Percentiles rank a stretch among this genome's conserved stretches.
phyloP scores from a whole-genome alignment of 2,888 invertebrate species.

The Trichopria drosophilae region DNA sequence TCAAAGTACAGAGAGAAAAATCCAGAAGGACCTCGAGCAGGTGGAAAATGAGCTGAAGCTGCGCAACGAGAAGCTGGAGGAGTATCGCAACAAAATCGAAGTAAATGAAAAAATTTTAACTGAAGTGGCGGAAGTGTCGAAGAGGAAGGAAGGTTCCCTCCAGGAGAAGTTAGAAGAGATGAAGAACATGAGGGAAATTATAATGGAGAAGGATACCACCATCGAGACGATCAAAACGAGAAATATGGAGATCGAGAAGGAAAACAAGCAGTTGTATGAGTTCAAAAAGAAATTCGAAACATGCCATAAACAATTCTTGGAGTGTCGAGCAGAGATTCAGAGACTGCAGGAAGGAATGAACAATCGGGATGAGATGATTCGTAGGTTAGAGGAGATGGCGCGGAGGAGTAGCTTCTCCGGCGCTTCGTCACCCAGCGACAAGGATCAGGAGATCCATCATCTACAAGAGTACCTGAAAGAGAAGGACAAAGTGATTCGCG shows the following conservation, averaged over 20 bases:
- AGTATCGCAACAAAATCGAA: slow-evolving; percentile 60
- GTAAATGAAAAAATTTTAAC: slow-evolving; percentile 61
- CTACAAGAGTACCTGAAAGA: slow-evolving; percentile 65
- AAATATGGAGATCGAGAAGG: slow-evolving; percentile 49
- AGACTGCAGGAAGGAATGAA: slow-evolving; percentile 49
- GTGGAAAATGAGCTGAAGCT: slow-evolving; percentile 58
- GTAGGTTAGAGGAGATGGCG: slow-evolving; percentile 50
- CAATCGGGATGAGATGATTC: slow-evolving; percentile 48
- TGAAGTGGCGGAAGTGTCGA: slow-evolving; percentile 64
- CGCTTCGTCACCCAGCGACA: slow-evolving; percentile 44
- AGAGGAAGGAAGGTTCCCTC: slow-evolving; percentile 53
- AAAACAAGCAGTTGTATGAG: slow-evolving; percentile 49
- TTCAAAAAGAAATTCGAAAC: slow-evolving; percentile 61
- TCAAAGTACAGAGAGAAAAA: slow-evolving; percentile 61
- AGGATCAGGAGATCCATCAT: slow-evolving; percentile 62
- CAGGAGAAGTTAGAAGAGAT: slow-evolving; percentile 61
- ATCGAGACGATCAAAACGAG: slow-evolving; percentile 48
- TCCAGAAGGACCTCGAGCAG: slow-evolving; percentile 64
- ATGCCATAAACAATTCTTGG: slow-evolving; percentile 40
- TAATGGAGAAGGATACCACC: slow-evolving; percentile 47
- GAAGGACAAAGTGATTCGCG: slow-evolving; percentile 64
- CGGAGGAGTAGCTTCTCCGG: slow-evolving; percentile 45
- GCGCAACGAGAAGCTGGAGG: slow-evolving; percentile 61
- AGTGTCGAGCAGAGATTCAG: slow-evolving; percentile 44
- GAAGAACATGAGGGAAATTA: slow-evolving; percentile 59